Percentiles rank a stretch among this genome's conserved stretches.
phyloP scores from a whole-genome alignment of 2,888 invertebrate species.

The Ctena decussata region DNA sequence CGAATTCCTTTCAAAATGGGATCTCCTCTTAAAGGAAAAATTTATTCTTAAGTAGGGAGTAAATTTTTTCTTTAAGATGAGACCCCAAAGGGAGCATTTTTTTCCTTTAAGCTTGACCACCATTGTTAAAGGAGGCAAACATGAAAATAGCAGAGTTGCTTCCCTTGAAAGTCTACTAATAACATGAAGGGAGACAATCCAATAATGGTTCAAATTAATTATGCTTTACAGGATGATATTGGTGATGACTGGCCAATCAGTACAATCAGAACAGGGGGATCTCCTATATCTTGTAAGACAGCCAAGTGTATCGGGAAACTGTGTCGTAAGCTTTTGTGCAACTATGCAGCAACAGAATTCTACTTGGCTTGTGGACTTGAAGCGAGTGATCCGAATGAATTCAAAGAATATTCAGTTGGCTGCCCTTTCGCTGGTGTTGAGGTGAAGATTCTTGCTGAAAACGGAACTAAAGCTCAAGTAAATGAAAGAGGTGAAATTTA shows the following conservation, averaged over 20 bases:
- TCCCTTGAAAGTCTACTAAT: too few relatives aligned
- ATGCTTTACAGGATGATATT: background rate
- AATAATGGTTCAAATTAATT: too few relatives aligned
- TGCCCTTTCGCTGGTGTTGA: background rate
- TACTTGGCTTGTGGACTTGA: background rate
- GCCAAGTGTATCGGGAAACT: background rate
- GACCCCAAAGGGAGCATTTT: too few relatives aligned
- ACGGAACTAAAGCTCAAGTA: conserved; percentile 9
- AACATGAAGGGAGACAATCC: too few relatives aligned
- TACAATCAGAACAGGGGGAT: background rate
- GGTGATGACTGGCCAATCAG: background rate
- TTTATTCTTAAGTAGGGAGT: too few relatives aligned
- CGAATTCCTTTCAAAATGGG: too few relatives aligned
- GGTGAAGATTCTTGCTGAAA: conserved; percentile 33
- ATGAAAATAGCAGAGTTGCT: too few relatives aligned
- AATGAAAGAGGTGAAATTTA: conserved; percentile 32
- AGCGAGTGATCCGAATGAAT: background rate
- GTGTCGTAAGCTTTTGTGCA: background rate
- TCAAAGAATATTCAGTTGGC: background rate
- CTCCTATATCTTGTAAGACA: background rate
- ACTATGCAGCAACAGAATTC: background rate
- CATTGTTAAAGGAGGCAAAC: too few relatives aligned
- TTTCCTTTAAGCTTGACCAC: too few relatives aligned
- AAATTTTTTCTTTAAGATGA: too few relatives aligned
- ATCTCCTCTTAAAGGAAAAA: too few relatives aligned